Conservation (phyloP, 2,797 vertebrate species). For the Melanogrammus aeglefinus region DNA sequence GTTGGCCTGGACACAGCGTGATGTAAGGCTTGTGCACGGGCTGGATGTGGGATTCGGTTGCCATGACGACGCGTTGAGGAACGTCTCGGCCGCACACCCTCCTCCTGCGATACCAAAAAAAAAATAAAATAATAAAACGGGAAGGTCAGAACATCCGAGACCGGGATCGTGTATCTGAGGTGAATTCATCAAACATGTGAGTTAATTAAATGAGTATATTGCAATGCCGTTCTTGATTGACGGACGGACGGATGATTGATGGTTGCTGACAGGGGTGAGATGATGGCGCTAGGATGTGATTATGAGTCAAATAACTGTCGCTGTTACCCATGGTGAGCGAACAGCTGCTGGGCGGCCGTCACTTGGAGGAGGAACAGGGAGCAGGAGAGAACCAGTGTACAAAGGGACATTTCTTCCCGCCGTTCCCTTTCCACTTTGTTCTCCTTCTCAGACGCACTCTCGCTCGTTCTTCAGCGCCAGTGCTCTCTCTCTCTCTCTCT, state of each 20-base stretch:
- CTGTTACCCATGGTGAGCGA: slow-evolving; percentile 73
- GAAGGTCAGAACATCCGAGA: background rate
- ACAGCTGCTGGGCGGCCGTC: slow-evolving; percentile 62
- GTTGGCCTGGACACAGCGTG: slow-evolving; percentile 84
- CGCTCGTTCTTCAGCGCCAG: background rate
- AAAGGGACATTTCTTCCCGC: slow-evolving; percentile 67
- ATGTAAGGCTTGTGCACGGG: slow-evolving; percentile 89
- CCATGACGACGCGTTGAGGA: slow-evolving; percentile 39
- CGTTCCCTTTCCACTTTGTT: slow-evolving; percentile 52
- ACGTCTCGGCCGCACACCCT: slow-evolving; percentile 72
- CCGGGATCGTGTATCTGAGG: background rate
- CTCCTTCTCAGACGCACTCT: background rate
- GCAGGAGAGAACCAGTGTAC: slow-evolving; percentile 66
- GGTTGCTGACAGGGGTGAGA: background rate
- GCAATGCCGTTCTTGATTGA: background rate
- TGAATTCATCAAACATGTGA: background rate
- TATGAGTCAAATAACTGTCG: no score
- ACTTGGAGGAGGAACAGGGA: slow-evolving; percentile 72
- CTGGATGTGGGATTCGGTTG: slow-evolving; percentile 80
- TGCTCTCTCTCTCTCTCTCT: background rate
- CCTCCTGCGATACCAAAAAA: slow-evolving; percentile 68
- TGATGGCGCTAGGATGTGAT: background rate
- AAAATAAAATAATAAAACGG: background rate
- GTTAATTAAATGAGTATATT: background rate
- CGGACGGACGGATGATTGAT: background rate